Conservation (phyloP, 2,797 vertebrate genomes). For the Phataginus tetradactyla region DNA sequence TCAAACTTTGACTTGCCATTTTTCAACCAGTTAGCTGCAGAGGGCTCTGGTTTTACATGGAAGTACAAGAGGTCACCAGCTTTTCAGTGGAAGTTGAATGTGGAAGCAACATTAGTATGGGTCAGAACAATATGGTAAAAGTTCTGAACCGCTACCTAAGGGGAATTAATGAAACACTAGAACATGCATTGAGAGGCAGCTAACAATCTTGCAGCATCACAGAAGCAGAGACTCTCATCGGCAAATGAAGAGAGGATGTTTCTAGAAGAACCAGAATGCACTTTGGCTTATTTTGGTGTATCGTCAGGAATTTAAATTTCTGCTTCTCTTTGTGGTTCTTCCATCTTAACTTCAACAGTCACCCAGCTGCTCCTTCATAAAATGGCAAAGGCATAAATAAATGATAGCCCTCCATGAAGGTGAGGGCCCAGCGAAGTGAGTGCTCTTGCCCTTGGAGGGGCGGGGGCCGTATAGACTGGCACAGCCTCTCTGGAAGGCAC, state of each 20-base stretch:
- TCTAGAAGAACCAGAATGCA: not conserved
- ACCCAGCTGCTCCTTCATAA: not conserved
- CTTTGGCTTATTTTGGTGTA: not conserved
- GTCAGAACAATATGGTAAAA: not conserved
- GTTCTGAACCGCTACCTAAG: not conserved
- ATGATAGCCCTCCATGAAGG: not conserved
- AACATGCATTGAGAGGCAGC: not conserved
- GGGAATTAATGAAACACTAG: not conserved
- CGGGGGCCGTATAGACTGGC: not conserved
- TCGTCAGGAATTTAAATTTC: slow-evolving; percentile 40
- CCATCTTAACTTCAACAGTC: not conserved
- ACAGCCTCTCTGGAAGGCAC: not conserved
- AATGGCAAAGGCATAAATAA: not conserved
- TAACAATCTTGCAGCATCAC: not conserved
- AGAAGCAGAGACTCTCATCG: not conserved
- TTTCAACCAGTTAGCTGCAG: slow-evolving; percentile 2
- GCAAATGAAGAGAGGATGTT: not conserved
- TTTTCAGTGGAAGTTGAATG: not conserved
- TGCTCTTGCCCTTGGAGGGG: too few species aligned
- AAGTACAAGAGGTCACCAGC: not conserved
- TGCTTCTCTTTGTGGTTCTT: not conserved
- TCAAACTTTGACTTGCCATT: not conserved
- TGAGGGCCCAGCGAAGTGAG: not conserved
- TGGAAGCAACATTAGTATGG: not conserved
- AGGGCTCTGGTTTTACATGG: not conserved